Base-by-base conservation (phyloP, 64 coral and sea anemone species). In the Orbicella faveolata region DNA sequence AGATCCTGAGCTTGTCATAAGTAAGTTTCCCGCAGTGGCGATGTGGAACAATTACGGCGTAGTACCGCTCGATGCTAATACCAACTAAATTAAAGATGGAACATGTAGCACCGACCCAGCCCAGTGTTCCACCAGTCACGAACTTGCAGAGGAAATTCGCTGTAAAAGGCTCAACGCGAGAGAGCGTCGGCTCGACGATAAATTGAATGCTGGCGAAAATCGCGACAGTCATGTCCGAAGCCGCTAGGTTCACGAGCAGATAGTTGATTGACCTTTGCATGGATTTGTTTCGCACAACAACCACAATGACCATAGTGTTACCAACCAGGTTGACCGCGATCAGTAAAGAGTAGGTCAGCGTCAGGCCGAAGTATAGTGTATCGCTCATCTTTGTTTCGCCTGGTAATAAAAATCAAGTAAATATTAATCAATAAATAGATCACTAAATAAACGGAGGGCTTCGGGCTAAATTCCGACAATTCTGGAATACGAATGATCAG, bases 91-190 rank as follows among this genome's bases (percentile, higher is more conserved):
- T 66, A 48, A 90, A 90, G 1, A 90, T 76, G 13, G 88, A 90
- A 12, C 76, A 62, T 10, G 66, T 78, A 6, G 76, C 88, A 9
- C 88, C 88, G 16, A 82, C 78, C 88, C 88, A 90, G 33, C 79
- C 79, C 19, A 81, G 30, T 1, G n/a, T 55, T 26, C 88, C 88
- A 54, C 88, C 88, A 8, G 88, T 80, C 0, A 90, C 9, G 65
- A 90, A 70, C 78, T 81, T 80, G 79, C 88, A 90, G 6, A 90
- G 77, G 30, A 90, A 59, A 67, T 54, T 76, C 4, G 76, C 88
- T 61, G 63, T 67, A 2, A 81, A 34, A 51, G 34, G 57, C 18
- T 20, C 64, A 20, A 76, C 76, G 9, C 79, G 62, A 37, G 4
- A 20, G 12, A 72, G 19, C 1, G 77, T 35, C 18, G 68, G 77